Base-by-base conservation (phyloP, 2,888 invertebrate species). In the Geophilus truncorum region DNA sequence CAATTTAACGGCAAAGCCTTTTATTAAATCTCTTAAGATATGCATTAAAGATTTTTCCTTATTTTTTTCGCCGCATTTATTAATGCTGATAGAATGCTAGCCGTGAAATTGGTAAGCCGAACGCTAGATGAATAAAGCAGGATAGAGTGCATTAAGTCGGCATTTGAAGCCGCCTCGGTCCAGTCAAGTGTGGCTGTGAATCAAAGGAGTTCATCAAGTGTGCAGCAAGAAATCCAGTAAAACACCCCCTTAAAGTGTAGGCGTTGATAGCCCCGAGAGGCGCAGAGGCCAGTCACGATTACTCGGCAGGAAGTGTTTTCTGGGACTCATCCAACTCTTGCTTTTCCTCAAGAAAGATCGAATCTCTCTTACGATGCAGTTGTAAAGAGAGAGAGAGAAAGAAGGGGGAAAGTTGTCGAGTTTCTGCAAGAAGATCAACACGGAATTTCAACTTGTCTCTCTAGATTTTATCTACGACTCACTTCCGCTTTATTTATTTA, bases 131-230 rank as follows among this genome's bases (percentile, higher is more conserved):
- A 28, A 70, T 70, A 70, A 70, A 70, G n/a, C 70, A 70, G 70
- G 70, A 70, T 70, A 25, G 70, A 70, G 12, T 70, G 70, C 70
- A 28, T 62, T 62, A 62, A 62, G 57, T 10, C 21, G 57, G 57
- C 70, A 70, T 70, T 70, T 70, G 70, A 12, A 70, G 28, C 70
- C 28, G 70, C 70, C 70, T 70, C 28, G 15, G 70, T 28, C 70
- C 70, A 70, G 70, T 70, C 70, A 70, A 70, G 70, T 70, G 70
- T 70, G 70, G 70, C 28, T 70, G 70, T 28, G 70, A 70, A 28
- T 70, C 70, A 70, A 70, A 70, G 70, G 70, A 70, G 70, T 70
- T 70, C 70, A 70, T 70, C 70, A 70, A 70, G 70, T 70, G 70
- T 70, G 70, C 70, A 70, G 70, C 70, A 70, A 70, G 70, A 70